Percentiles rank a stretch among this genome's conserved stretches.
phyloP scores from a whole-genome alignment of 2,113 vertebrate species.

The Holacanthus passer region DNA sequence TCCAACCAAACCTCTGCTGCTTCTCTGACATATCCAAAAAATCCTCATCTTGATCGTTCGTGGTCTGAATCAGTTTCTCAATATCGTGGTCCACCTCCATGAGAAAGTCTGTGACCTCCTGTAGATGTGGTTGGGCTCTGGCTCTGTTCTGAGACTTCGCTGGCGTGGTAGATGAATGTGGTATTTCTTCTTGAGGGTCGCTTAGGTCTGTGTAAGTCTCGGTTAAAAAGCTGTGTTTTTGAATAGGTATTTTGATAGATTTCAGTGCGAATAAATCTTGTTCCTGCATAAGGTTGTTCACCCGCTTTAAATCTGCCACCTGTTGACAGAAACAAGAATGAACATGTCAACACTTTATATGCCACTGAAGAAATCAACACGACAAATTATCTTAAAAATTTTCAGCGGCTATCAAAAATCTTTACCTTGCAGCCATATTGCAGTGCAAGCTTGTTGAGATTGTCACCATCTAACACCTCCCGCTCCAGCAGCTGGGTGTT shows the following conservation, averaged over 20 bases:
- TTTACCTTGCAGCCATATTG: conserved; percentile 96
- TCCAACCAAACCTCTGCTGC: conserved; percentile 2
- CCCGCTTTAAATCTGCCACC: conserved; percentile 95
- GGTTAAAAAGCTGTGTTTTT: conserved; percentile 88
- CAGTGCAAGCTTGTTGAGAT: conserved; percentile 93
- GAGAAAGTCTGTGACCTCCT: conserved; percentile 86
- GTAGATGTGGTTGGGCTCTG: conserved; percentile 4
- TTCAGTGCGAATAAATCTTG: conserved; percentile 95
- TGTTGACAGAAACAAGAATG: conserved; percentile 69
- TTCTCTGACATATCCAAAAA: conserved; percentile 37
- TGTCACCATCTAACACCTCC: conserved; percentile 88
- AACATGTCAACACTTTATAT: background rate
- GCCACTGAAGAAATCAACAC: background rate
- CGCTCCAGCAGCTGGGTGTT: conserved; percentile 87
- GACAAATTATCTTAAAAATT: background rate
- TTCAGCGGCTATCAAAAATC: background rate
- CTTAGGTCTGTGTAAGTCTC: conserved; percentile 77
- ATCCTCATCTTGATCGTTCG: conserved; percentile 65
- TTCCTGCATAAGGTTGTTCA: conserved; percentile 94
- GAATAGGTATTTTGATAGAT: conserved; percentile 94
- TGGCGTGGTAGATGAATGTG: conserved; percentile 13
- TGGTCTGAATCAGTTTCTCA: conserved; percentile 84
- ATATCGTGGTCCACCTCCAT: conserved; percentile 89
- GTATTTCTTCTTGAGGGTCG: conserved; percentile 32
- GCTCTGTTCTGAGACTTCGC: conserved; percentile 21